Evolutionary conservation across 2,888 invertebrate genomes (phyloP), one percentile per base, ranked within the genome.

Genomic region (Synanthedon formicaeformis): DNA sequence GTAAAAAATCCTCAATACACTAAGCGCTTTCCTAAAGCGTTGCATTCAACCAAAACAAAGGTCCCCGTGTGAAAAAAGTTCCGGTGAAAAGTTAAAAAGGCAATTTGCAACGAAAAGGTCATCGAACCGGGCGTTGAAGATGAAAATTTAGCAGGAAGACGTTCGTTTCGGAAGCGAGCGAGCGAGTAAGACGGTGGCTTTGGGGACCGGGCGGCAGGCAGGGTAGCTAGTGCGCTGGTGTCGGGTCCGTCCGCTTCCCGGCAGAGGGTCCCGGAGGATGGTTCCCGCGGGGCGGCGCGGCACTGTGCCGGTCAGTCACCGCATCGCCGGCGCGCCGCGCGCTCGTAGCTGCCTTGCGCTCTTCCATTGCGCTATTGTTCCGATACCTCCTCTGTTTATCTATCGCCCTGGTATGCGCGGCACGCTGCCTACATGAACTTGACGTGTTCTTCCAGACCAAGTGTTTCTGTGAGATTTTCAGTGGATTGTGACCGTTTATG

Each of bases 291-390:
- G 85, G 83, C 78, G 73, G 78, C 64, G 84, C 84, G 84, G 80
- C 83, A 86, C 67, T 86, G 80, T 70, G 86, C 73, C 87, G 86
- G 87, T 85, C 87, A 87, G 87, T 87, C 85, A 86, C 86, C 86
- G 87, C 81, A 84, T 65, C 62, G 79, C 74, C 82, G 81, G 78
- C 84, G 81, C 66, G 76, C 75, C 75, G 86, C 60, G 76, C 85
- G 79, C 82, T 77, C 81, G 85, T 63, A 69, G 69, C 60, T 66
- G 57, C 57, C 61, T 64, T 60, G 62, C 65, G 62, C 61, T 50
- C 40, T 12, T 66, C 60, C 67, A 63, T 64, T 62, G 64, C 65
- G 62, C 69, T 67, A 71, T 74, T 75, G 77, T 76, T 70, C 69
- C 69, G 64, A 67, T 64, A 71, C 65, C 73, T 75, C 69, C 71